A percentile compares a stretch with the other conserved stretches of the same genome.
Evolutionary conservation across 2,113 vertebrate genomes (phyloP).

Genomic region (Phoenicopterus ruber): DNA sequence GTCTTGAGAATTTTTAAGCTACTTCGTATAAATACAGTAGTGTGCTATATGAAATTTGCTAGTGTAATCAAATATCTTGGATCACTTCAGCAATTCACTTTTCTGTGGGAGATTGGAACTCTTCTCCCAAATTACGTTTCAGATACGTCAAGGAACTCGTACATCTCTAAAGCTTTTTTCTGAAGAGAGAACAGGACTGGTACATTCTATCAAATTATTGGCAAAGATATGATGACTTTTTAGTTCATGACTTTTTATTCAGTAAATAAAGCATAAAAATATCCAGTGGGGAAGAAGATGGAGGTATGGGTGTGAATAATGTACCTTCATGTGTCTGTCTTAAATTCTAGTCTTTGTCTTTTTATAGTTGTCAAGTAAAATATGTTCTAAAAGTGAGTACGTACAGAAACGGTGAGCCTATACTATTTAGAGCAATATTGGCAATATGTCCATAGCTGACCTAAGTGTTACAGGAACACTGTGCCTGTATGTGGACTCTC

Average conservation of each 20-base stretch:
- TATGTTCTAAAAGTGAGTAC: neutral
- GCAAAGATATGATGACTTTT: neutral
- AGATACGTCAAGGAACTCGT: neutral
- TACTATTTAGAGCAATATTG: neutral
- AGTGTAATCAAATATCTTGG: neutral
- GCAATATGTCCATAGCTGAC: neutral
- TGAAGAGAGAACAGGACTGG: neutral
- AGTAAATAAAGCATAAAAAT: neutral
- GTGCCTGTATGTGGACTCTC: rapidly evolving
- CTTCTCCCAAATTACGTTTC: neutral
- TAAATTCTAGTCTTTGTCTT: neutral
- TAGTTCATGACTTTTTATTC: neutral
- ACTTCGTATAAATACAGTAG: neutral
- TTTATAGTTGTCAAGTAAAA: neutral
- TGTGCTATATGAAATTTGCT: neutral
- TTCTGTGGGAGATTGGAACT: neutral
- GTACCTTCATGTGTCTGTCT: neutral
- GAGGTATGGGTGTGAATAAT: neutral
- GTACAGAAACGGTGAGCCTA: neutral
- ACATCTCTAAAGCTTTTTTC: neutral
- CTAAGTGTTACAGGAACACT: neutral
- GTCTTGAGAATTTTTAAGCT: neutral
- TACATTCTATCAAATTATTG: neutral
- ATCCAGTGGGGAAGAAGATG: neutral
- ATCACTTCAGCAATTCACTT: neutral